Percentiles rank a stretch among this genome's conserved stretches.
Evolutionary conservation across 2,888 invertebrate species (phyloP).

Genomic region (Conops quadrifasciatus): DNA sequence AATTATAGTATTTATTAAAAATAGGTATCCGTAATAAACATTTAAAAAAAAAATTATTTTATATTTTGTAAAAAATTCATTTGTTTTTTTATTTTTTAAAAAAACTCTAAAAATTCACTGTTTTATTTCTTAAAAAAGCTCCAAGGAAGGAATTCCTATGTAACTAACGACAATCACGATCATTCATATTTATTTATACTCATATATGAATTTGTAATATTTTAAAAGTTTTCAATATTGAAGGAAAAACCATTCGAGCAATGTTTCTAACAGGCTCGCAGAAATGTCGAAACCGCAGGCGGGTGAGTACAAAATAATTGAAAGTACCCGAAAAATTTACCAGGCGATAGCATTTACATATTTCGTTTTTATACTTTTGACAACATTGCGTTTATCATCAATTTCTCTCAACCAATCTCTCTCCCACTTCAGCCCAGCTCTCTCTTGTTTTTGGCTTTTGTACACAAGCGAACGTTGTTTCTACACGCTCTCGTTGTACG

Average conservation of each 20-base stretch:
- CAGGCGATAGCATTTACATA: not conserved
- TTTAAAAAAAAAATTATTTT: too few relatives aligned
- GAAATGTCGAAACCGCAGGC: conserved; percentile 30
- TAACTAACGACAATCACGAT: too few relatives aligned
- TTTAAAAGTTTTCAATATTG: conserved; percentile 31
- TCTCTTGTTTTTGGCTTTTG: not conserved
- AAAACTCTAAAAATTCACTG: too few relatives aligned
- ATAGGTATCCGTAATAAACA: not conserved
- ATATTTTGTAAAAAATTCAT: too few relatives aligned
- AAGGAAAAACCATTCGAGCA: conserved; percentile 60
- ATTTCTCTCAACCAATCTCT: not conserved
- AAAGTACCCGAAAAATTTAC: not conserved
- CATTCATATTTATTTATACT: too few relatives aligned
- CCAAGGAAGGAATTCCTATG: too few relatives aligned
- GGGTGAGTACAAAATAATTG: not conserved
- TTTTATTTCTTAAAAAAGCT: too few relatives aligned
- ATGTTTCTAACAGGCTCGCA: conserved; percentile 54
- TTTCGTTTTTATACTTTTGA: not conserved
- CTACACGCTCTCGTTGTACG: not conserved
- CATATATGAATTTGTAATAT: not conserved
- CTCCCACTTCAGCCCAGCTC: not conserved
- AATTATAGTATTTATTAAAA: not conserved
- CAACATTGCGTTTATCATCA: not conserved
- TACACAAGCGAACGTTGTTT: not conserved
- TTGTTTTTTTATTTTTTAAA: too few relatives aligned